Conservation (phyloP, 92 coral and sea anemone genomes). For the Palythoa heliodiscus region DNA sequence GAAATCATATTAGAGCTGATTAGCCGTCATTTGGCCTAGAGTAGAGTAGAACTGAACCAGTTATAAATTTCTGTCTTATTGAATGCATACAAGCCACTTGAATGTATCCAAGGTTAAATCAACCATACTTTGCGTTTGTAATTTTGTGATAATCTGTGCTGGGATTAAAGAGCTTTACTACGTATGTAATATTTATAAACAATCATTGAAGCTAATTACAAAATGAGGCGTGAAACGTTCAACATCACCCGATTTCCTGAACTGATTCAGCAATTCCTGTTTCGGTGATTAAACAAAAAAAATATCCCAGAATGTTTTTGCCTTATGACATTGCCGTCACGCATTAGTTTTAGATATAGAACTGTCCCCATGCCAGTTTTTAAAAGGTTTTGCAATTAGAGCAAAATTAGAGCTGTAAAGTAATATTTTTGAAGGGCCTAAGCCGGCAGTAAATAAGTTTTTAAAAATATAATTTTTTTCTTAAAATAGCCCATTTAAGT, state of each 20-base stretch:
- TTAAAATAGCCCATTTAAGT: not conserved
- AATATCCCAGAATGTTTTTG: not conserved
- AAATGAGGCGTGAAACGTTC: not conserved
- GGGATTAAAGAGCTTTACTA: not conserved
- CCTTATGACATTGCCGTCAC: no score
- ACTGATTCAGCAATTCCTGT: not conserved
- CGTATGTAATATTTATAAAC: not conserved
- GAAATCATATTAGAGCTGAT: not conserved
- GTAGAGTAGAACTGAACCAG: not conserved
- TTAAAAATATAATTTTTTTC: not conserved
- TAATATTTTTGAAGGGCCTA: not conserved
- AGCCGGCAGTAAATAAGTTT: conserved; percentile 2
- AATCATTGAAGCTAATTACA: not conserved
- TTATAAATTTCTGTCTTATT: no score
- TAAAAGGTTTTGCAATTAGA: not conserved
- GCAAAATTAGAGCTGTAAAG: not conserved
- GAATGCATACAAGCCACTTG: not conserved
- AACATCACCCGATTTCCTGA: not conserved
- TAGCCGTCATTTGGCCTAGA: not conserved
- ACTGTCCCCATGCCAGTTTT: not conserved
- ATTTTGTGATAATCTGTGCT: not conserved
- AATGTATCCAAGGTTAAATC: not conserved
- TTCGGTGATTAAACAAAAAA: not conserved
- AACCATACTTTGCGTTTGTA: not conserved
- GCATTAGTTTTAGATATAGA: not conserved